These are phyloP conservation scores for Sarcophaga rosellei DNA, from an alignment of 2,888 invertebrate species.

Conservation along the genomic window DNA sequence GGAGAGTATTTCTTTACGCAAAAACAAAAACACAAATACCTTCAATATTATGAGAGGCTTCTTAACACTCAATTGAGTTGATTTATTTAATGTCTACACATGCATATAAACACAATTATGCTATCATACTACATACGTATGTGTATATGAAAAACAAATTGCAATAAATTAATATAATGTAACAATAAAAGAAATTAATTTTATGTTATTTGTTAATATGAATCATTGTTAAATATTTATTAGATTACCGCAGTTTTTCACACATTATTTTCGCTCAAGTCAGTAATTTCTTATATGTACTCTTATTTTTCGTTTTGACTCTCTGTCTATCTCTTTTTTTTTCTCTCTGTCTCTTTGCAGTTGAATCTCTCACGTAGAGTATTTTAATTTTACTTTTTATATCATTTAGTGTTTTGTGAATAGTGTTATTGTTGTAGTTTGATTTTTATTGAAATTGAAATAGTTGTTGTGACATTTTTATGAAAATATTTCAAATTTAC, in stretches of 20 bases:
- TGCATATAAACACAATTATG: slow-evolving; percentile 23
- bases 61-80: slow-evolving; percentile 65
- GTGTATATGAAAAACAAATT: too few species aligned
- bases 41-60: slow-evolving; percentile 25
- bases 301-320: too few species aligned
- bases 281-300: neutral
- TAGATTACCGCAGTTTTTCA: neutral
- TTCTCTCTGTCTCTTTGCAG: slow-evolving; percentile 20
- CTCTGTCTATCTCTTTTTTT: slow-evolving; percentile 9
- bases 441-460: slow-evolving; percentile 68
- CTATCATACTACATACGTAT: too few species aligned
- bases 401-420: slow-evolving; percentile 60
- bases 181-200: neutral
- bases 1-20: slow-evolving; percentile 5
- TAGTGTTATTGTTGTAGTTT: slow-evolving; percentile 65
- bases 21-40: neutral
- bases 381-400: slow-evolving; percentile 44
- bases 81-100: slow-evolving; percentile 62
- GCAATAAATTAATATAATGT: slow-evolving; percentile 9
- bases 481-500: slow-evolving; percentile 77
- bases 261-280: slow-evolving; percentile 5
- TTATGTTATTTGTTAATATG: neutral
- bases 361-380: slow-evolving; percentile 56
- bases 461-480: slow-evolving; percentile 78
- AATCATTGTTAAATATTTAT: neutral